A percentile compares a stretch with the other conserved stretches of the same genome.
phyloP scores from a whole-genome alignment of 2,797 vertebrate genomes.

The Ciconia nigra region DNA sequence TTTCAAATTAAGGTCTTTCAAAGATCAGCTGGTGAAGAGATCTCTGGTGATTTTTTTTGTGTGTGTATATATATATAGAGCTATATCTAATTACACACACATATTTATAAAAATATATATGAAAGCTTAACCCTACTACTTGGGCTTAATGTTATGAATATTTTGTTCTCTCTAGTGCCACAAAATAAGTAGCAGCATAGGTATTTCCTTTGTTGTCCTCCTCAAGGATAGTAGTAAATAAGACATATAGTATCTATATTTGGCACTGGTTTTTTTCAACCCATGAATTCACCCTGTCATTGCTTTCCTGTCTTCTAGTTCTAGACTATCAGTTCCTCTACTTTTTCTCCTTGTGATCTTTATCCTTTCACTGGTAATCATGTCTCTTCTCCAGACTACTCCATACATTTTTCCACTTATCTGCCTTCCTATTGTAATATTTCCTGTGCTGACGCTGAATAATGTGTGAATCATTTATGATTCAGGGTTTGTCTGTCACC shows the following conservation, averaged over 20 bases:
- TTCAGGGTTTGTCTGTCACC: not conserved
- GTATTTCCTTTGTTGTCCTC: not conserved
- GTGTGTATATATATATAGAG: not conserved
- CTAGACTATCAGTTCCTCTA: not conserved
- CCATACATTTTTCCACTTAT: not conserved
- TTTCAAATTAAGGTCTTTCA: not conserved
- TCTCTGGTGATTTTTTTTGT: not conserved
- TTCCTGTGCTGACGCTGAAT: not conserved
- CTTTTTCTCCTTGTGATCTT: not conserved
- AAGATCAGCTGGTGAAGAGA: not conserved
- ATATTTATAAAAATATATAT: not conserved
- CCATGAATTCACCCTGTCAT: not conserved
- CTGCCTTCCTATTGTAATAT: not conserved
- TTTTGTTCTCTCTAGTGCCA: not conserved
- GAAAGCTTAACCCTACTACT: not conserved
- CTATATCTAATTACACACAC: not conserved
- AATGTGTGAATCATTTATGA: not conserved
- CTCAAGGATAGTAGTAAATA: not conserved
- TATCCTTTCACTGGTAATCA: not conserved
- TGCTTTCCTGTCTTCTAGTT: not conserved
- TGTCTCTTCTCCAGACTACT: not conserved
- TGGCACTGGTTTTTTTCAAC: not conserved
- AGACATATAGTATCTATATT: not conserved
- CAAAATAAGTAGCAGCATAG: not conserved
- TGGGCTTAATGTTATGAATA: not conserved